phyloP scores from a whole-genome alignment of 2,797 vertebrate genomes.

The Chelon auratus region DNA sequence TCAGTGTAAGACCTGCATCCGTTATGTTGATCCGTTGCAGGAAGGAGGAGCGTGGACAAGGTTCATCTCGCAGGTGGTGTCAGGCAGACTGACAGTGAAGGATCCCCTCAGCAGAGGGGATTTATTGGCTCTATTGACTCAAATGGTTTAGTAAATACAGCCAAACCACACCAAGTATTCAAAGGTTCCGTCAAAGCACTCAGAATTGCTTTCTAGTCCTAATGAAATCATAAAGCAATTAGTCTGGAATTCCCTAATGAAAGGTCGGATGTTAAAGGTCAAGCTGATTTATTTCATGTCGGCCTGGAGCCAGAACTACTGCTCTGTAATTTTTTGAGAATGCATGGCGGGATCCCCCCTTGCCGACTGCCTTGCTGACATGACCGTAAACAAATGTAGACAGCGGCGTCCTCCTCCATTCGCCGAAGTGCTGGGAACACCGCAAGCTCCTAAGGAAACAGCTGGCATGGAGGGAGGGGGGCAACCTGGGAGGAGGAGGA shows the following conservation, averaged over 20 bases:
- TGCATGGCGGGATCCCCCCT: constrained; percentile 44
- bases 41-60: not conserved
- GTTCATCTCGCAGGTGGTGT: constrained; percentile 8
- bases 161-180: constrained; percentile 26
- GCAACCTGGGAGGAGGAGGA: constrained; percentile 40
- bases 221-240: constrained; percentile 80
- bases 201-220: constrained; percentile 45
- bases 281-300: constrained; percentile 74
- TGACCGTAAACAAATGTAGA: constrained; percentile 65
- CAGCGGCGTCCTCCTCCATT: constrained; percentile 51
- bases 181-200: constrained; percentile 36
- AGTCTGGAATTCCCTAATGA: constrained; percentile 78
- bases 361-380: constrained; percentile 44
- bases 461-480: constrained; percentile 62
- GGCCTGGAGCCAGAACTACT: constrained; percentile 60
- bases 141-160: constrained; percentile 55
- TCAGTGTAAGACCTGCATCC: not conserved
- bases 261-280: constrained; percentile 78
- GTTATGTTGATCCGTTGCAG: not conserved
- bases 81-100: constrained; percentile 28
- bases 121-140: constrained; percentile 17
- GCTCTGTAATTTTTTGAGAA: constrained; percentile 85
- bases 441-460: constrained; percentile 68
- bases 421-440: constrained; percentile 57
- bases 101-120: constrained; percentile 5